A percentile compares a stretch with the other conserved stretches of the same genome.
Conservation (phyloP, 2,888 invertebrate species). For the Bhutanitis thaidina region DNA sequence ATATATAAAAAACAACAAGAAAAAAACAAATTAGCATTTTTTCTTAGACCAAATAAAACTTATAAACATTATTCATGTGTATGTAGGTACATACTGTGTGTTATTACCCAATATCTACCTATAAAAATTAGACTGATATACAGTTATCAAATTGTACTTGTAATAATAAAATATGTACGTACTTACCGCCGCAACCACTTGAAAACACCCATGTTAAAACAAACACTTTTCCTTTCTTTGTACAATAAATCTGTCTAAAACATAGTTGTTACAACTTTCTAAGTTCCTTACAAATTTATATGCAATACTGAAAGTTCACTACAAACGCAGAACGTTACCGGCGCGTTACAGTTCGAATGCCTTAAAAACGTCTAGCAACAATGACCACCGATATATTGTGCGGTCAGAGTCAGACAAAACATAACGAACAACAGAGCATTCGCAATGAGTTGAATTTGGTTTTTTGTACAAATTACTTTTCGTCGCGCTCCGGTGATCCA, state of each 20-base stretch:
- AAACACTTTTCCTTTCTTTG: slow-evolving; percentile 49
- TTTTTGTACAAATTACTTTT: slow-evolving; percentile 79
- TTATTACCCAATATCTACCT: too few relatives aligned
- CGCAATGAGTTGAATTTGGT: slow-evolving; percentile 73
- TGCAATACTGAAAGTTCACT: slow-evolving; percentile 46
- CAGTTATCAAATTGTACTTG: not conserved
- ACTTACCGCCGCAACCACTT: slow-evolving; percentile 77
- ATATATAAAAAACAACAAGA: too few relatives aligned
- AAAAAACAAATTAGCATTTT: too few relatives aligned
- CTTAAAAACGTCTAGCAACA: slow-evolving; percentile 70
- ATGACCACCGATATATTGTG: slow-evolving; percentile 75
- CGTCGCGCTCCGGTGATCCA: slow-evolving; percentile 75
- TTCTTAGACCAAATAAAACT: too few relatives aligned
- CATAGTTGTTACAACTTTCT: slow-evolving; percentile 26
- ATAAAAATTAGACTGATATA: too few relatives aligned
- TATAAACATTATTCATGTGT: too few relatives aligned
- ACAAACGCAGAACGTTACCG: slow-evolving; percentile 69
- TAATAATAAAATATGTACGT: slow-evolving; percentile 21
- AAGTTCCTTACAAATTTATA: slow-evolving; percentile 27
- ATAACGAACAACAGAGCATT: slow-evolving; percentile 72
- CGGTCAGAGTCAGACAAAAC: slow-evolving; percentile 78
- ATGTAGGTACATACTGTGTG: too few relatives aligned
- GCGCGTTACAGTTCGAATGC: slow-evolving; percentile 55
- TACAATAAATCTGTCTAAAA: slow-evolving; percentile 23
- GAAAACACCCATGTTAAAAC: slow-evolving; percentile 67